Percentiles rank a stretch among this genome's conserved stretches.
Evolutionary conservation across 2,113 vertebrate genomes (phyloP).

Genomic region (Hystrix brachyura): DNA sequence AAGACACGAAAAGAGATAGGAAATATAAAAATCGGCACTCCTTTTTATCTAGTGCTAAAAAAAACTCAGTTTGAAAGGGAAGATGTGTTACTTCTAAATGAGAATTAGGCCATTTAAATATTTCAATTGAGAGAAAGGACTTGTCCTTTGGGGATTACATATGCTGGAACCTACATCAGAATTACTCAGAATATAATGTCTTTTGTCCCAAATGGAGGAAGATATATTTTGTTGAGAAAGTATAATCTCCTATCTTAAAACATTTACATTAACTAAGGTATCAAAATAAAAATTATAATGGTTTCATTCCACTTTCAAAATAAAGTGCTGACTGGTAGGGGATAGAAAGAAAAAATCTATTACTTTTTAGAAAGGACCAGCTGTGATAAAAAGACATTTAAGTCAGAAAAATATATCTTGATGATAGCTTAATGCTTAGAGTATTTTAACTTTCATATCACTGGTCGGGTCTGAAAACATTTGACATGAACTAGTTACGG

Average conservation of each 20-base stretch:
- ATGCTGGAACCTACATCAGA: background rate
- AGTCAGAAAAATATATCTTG: background rate
- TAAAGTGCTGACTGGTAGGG: background rate
- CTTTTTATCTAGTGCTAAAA: background rate
- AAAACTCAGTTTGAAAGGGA: constrained; percentile 2
- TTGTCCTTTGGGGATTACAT: background rate
- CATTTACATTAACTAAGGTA: background rate
- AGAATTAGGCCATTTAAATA: background rate
- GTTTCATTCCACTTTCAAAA: background rate
- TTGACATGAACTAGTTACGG: background rate
- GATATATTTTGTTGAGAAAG: background rate
- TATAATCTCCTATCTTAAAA: constrained; percentile 10
- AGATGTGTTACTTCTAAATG: background rate
- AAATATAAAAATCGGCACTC: background rate
- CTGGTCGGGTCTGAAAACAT: background rate
- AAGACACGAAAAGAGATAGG: background rate
- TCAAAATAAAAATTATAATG: background rate
- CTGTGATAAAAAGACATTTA: background rate
- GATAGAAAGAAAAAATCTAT: background rate
- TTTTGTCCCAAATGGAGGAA: background rate
- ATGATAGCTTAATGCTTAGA: background rate
- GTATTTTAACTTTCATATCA: constrained; percentile 41
- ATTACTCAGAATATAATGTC: background rate
- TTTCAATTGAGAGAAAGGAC: constrained; percentile 1
- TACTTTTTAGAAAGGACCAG: background rate